Evolutionary conservation across 1,140 invertebrate genomes (phyloP), one percentile per base, ranked within the genome.

Genomic region (Euglossa dilemma): DNA sequence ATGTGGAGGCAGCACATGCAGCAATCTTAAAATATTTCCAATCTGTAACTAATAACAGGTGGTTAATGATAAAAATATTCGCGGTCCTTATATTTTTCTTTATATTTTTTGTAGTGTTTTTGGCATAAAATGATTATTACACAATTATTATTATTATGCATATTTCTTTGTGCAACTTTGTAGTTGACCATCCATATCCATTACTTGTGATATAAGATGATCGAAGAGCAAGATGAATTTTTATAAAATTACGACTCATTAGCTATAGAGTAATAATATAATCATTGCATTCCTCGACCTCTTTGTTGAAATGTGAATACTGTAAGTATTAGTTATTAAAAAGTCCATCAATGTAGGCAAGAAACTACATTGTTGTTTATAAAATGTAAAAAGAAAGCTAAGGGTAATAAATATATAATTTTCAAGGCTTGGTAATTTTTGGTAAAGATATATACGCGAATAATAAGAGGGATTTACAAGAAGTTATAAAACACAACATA

Each of bases 11-110:
- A 70, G 99, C 99, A 28, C 99, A 99, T 93, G 95, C 97, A 28
- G 98, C 99, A 95, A 98, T 99, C 85, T 95, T 99, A 77, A 99
- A 98, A 94, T 99, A 99, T 95, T 99, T 99, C 93, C 98, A 98
- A 94, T 98, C 98, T 36, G 98, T 99, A 28, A 98, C 98, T 18
- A 98, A 97, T 64, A 99, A 99, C 95, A 96, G 99, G 90, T 99
- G 99, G 98, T 95, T 99, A 18, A 99, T 99, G 98, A 98, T 99
- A 89, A 99, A 99, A 96, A 97, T 99, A 83, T 99, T 99, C 95
- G 99, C 97, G 76, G 98, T 99, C 73, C 95, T 99, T 47, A 99
- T 99, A 95, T 97, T 99, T 92, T 99, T 99, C 95, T 99, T 99
- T 94, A 97, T 99, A 93, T 98, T 99, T 93, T 99, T 99, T 96